Evolutionary conservation across 2,888 invertebrate species (phyloP).

Genomic region (Apamea anceps): DNA sequence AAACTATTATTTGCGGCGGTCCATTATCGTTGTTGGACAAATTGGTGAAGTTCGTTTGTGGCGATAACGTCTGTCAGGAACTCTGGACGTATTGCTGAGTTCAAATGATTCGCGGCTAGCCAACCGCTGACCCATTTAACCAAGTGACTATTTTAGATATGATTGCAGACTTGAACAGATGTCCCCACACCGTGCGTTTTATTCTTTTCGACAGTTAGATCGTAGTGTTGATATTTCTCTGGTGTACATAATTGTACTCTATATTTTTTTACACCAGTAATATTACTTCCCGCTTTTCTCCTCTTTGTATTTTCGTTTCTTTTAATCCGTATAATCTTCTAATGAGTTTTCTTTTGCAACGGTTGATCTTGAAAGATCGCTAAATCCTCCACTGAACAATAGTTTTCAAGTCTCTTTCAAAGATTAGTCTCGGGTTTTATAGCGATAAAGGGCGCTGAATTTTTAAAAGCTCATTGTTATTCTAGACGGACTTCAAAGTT

Average conservation of each 20-base stretch:
- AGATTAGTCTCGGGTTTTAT: background rate
- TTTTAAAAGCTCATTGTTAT: background rate
- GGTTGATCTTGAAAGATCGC: background rate
- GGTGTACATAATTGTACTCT: background rate
- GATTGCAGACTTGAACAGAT: conserved; percentile 59
- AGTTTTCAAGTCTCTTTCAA: background rate
- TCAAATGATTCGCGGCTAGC: conserved; percentile 58
- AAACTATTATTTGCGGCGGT: conserved; percentile 24
- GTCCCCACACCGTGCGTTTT: conserved; percentile 39
- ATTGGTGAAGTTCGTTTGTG: conserved; percentile 46
- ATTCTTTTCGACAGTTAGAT: conserved; percentile 36
- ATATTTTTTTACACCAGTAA: background rate
- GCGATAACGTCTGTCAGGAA: conserved; percentile 44
- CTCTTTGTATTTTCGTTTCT: conserved; percentile 9
- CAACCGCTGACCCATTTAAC: conserved; percentile 69
- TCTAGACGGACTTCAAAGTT: background rate
- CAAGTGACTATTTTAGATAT: conserved; percentile 67
- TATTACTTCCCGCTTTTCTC: background rate
- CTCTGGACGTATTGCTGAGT: conserved; percentile 31
- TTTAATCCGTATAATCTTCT: conserved; percentile 6
- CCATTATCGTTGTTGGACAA: conserved; percentile 38
- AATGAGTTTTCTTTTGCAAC: background rate
- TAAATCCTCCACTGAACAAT: background rate
- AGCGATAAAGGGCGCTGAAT: background rate
- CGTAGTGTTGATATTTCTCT: conserved; percentile 23